These are phyloP conservation scores for Takifugu ocellatus DNA, from an alignment of 2,797 vertebrate species.

Conservation along the genomic window DNA sequence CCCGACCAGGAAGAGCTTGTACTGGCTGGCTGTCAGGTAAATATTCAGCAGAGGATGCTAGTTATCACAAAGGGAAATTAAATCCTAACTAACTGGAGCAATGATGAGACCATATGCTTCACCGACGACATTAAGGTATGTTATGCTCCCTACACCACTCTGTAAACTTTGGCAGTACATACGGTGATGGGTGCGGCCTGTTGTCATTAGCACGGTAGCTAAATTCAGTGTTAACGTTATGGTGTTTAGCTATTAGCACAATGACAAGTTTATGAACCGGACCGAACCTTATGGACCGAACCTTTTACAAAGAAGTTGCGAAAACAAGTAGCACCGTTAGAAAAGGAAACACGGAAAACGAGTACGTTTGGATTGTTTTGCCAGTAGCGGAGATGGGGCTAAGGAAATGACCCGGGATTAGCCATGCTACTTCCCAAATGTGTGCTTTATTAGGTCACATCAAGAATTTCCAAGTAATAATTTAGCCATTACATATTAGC, in stretches of 20 bases:
- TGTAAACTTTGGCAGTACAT: constrained; percentile 10
- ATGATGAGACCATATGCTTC: constrained; percentile 59
- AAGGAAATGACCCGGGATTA: constrained; percentile 42
- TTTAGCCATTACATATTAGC: background rate
- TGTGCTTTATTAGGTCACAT: background rate
- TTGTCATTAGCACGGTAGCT: constrained; percentile 53
- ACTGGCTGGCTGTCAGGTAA: constrained; percentile 57
- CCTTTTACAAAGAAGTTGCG: background rate
- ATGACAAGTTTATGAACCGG: constrained; percentile 17
- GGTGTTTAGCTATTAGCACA: constrained; percentile 25
- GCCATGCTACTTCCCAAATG: background rate
- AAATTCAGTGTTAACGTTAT: constrained; percentile 43
- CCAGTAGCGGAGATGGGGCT: background rate
- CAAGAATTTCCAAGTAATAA: background rate
- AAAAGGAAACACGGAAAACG: background rate
- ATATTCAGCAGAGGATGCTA: constrained; percentile 62
- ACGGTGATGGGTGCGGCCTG: constrained; percentile 64
- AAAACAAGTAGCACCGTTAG: background rate
- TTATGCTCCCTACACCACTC: background rate
- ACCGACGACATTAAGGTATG: constrained; percentile 50
- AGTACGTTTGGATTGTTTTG: background rate
- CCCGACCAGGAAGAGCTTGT: constrained; percentile 55
- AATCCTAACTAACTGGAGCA: constrained; percentile 47
- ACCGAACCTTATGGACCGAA: constrained; percentile 4
- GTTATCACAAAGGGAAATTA: constrained; percentile 35